phyloP scores from a whole-genome alignment of 2,113 vertebrate genomes.

The Alligator sinensis region DNA sequence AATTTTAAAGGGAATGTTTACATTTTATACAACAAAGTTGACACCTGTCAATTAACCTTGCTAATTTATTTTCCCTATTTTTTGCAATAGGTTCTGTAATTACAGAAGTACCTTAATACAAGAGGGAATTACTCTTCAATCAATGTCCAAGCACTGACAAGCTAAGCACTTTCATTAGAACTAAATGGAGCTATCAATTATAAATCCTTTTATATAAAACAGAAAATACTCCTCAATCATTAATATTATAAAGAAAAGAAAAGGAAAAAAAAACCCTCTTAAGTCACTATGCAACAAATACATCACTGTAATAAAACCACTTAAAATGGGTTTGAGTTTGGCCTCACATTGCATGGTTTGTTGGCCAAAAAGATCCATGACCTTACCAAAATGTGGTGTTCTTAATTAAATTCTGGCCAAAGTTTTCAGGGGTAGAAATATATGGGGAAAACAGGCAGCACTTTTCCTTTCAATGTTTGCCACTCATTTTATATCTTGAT shows the following conservation, averaged over 20 bases:
- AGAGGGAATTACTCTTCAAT: background rate
- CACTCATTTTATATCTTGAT: background rate
- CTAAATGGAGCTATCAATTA: background rate
- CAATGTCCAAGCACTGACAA: background rate
- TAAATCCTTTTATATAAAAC: background rate
- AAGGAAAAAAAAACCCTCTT: background rate
- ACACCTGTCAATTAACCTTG: background rate
- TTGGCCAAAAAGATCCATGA: background rate
- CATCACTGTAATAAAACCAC: background rate
- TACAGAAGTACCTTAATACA: background rate
- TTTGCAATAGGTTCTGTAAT: background rate
- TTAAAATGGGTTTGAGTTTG: background rate
- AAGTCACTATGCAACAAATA: background rate
- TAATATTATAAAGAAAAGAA: background rate
- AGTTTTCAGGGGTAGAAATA: background rate
- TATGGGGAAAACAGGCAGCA: background rate
- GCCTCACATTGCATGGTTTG: background rate
- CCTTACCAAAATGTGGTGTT: background rate
- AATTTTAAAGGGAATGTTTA: background rate
- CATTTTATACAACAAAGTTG: background rate
- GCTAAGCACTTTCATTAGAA: background rate
- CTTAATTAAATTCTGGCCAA: background rate
- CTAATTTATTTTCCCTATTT: background rate
- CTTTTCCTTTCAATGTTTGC: background rate
- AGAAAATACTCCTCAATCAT: background rate